Conservation (phyloP, 2,797 vertebrate genomes). For the Epinephelus malabaricus region DNA sequence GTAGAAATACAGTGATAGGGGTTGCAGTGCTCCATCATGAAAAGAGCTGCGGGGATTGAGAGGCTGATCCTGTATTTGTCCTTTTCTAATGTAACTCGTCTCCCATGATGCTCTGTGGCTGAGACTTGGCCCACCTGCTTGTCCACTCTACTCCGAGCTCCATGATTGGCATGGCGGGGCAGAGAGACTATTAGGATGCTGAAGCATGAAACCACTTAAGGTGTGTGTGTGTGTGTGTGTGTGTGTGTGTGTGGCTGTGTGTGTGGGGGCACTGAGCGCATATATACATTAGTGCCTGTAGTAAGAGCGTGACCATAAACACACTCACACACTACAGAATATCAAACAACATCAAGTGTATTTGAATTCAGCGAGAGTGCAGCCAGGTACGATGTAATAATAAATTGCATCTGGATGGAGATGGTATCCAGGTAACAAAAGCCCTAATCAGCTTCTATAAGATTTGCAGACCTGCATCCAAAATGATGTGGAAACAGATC, state of each 20-base stretch:
- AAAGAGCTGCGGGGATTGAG: constrained; percentile 39
- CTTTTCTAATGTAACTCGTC: constrained; percentile 43
- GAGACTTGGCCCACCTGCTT: constrained; percentile 43
- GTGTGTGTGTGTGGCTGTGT: constrained; percentile 29
- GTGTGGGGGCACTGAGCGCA: constrained; percentile 23
- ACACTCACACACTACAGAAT: constrained; percentile 44
- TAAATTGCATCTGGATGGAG: constrained; percentile 66
- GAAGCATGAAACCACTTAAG: constrained; percentile 72
- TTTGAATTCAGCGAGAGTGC: constrained; percentile 73
- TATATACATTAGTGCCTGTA: constrained; percentile 42
- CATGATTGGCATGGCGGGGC: constrained; percentile 48
- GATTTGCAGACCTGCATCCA: constrained; percentile 37
- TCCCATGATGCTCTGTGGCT: constrained; percentile 45
- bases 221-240: constrained; percentile 25
- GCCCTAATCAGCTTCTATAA: constrained; percentile 67
- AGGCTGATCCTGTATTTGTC: constrained; percentile 58
- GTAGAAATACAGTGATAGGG: constrained; percentile 34
- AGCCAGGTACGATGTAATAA: constrained; percentile 58
- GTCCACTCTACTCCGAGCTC: constrained; percentile 35
- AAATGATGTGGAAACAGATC: constrained; percentile 31
- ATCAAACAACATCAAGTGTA: constrained; percentile 68
- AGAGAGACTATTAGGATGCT: constrained; percentile 77
- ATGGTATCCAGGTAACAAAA: constrained; percentile 81
- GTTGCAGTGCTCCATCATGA: constrained; percentile 40
- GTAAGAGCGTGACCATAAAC: constrained; percentile 60